These are phyloP conservation scores for Sturnira hondurensis DNA, from an alignment of 2,113 vertebrate species.

Conservation along the genomic window DNA sequence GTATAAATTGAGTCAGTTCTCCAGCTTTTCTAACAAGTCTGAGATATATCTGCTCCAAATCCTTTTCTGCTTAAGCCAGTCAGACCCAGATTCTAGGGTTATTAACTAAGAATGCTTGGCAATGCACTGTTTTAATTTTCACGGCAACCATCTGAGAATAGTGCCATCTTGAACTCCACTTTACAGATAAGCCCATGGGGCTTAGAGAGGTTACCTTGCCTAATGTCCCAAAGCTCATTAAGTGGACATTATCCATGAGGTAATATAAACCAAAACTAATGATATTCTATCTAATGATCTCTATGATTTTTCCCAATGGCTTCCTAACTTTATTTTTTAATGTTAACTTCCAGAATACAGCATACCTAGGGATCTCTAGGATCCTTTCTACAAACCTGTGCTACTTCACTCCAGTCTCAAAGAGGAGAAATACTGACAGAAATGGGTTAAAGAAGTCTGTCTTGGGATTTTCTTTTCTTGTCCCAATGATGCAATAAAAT, in stretches of 20 bases:
- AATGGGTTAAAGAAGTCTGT: not conserved
- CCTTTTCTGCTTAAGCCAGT: not conserved
- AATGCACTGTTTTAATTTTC: conserved; percentile 18
- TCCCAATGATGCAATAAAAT: not conserved
- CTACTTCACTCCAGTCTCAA: not conserved
- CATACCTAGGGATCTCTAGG: not conserved
- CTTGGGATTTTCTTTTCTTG: not conserved
- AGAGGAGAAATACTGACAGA: not conserved
- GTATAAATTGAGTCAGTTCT: not conserved
- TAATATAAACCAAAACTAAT: conserved; percentile 44
- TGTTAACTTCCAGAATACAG: conserved; percentile 13
- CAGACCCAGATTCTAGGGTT: conserved; percentile 14
- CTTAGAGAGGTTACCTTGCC: conserved; percentile 26
- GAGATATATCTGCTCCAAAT: conserved; percentile 5
- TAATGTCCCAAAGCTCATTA: conserved; percentile 48
- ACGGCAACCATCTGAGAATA: conserved; percentile 25
- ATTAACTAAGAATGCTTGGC: not conserved
- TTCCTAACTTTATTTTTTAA: conserved; percentile 9
- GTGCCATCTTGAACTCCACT: conserved; percentile 12
- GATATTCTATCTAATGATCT: conserved; percentile 28
- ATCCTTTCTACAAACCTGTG: not conserved
- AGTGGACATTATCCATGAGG: conserved; percentile 21
- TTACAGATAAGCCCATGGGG: conserved; percentile 13
- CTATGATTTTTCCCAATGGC: not conserved
- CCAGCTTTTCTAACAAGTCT: not conserved